These are phyloP conservation scores for Melanaphis sacchari DNA, from an alignment of 1,140 invertebrate species.

Conservation along the genomic window DNA sequence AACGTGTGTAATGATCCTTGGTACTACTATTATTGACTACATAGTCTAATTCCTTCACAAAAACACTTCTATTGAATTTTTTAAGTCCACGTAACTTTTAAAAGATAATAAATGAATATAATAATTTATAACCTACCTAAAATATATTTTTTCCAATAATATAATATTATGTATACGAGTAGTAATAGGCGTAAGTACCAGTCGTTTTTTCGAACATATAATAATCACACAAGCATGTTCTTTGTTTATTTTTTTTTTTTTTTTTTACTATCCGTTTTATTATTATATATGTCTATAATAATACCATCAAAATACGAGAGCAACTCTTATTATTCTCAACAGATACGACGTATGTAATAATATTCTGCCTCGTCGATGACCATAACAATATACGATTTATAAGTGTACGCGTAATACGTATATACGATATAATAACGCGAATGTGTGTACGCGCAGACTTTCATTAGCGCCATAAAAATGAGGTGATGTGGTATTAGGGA, in stretches of 20 bases:
- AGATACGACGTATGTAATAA: not conserved
- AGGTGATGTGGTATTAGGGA: not conserved
- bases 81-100: not conserved
- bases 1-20: too few relatives aligned
- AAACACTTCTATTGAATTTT: not conserved
- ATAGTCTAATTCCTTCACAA: not conserved
- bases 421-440: not conserved
- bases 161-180: not conserved
- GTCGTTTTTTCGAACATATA: not conserved
- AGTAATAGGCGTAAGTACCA: not conserved
- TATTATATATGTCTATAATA: not conserved
- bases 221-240: not conserved
- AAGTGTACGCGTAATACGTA: not conserved
- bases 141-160: not conserved
- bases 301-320: not conserved
- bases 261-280: not conserved
- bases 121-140: not conserved
- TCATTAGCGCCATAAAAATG: slow-evolving; percentile 38
- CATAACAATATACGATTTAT: not conserved
- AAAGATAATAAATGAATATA: not conserved
- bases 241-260: not conserved
- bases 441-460: not conserved
- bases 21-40: not conserved
- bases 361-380: not conserved
- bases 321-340: not conserved